Evolutionary conservation across 2,888 invertebrate species (phyloP).

Genomic region (Drosophila anomelani): DNA sequence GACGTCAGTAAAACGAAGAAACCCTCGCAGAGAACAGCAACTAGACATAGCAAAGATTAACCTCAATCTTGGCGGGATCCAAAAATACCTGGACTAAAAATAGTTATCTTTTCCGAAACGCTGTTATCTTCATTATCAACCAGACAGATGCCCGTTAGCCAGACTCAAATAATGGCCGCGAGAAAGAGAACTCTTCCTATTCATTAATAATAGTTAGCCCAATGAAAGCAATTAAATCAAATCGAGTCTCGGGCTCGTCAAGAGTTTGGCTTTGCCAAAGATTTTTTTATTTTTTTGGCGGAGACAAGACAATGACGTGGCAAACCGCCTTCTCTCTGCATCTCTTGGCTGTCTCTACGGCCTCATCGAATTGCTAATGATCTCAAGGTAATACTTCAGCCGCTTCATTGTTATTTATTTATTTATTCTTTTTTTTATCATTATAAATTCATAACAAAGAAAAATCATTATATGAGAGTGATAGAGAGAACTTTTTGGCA

Average conservation of each 20-base stretch:
- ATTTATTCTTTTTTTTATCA: constrained; percentile 37
- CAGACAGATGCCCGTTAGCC: constrained; percentile 33
- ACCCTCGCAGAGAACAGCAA: background rate
- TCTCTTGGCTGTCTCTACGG: constrained; percentile 24
- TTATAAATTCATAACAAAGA: constrained; percentile 51
- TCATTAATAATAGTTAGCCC: constrained; percentile 64
- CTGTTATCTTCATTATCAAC: constrained; percentile 39
- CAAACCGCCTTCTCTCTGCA: constrained; percentile 18
- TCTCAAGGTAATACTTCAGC: constrained; percentile 51
- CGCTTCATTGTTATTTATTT: constrained; percentile 46
- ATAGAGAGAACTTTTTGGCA: constrained; percentile 54
- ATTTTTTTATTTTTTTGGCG: constrained; percentile 6
- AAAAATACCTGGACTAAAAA: constrained; percentile 29
- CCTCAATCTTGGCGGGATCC: constrained; percentile 19
- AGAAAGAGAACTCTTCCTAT: constrained; percentile 26
- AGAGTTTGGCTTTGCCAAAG: constrained; percentile 16
- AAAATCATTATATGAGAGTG: constrained; percentile 10
- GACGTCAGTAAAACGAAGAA: constrained; percentile 22
- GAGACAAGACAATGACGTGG: constrained; percentile 33
- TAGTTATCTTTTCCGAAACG: constrained; percentile 29
- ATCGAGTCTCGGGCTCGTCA: constrained; percentile 13
- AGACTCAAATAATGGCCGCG: constrained; percentile 15
- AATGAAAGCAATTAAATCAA: constrained; percentile 79
- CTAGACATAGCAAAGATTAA: constrained; percentile 13
- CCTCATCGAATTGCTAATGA: constrained; percentile 48